phyloP scores from a whole-genome alignment of 2,888 invertebrate genomes.

The Mesorhabditis spiculigera region DNA sequence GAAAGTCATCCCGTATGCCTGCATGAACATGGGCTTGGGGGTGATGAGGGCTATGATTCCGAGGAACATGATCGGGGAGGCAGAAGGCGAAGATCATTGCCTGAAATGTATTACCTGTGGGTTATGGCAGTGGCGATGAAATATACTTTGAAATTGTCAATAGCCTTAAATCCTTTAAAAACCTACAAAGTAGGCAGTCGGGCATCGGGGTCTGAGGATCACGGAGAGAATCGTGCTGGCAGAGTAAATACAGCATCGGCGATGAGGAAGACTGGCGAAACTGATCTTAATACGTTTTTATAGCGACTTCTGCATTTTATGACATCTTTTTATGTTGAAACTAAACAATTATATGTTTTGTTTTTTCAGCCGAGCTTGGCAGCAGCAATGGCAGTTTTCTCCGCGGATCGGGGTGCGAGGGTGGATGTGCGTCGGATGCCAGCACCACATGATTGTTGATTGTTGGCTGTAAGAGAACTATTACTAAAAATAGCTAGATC shows the following conservation, averaged over 20 bases:
- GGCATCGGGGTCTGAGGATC: background rate
- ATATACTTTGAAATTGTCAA: background rate
- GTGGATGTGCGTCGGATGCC: slow-evolving; percentile 5
- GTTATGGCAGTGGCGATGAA: background rate
- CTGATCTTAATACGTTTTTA: background rate
- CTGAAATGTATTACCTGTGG: background rate
- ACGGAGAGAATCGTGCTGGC: background rate
- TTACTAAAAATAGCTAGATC: background rate
- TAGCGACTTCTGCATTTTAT: background rate
- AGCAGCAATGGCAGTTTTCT: background rate
- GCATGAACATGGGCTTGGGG: background rate
- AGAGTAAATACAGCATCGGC: background rate
- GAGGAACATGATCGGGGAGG: slow-evolving; percentile 23
- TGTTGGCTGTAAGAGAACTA: background rate
- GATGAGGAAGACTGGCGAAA: slow-evolving; percentile 1
- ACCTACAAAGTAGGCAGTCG: background rate
- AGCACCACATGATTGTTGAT: background rate
- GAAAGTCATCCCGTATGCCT: background rate
- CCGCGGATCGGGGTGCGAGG: background rate
- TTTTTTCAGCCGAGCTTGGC: background rate
- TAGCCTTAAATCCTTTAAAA: background rate
- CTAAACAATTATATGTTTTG: background rate
- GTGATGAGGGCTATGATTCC: slow-evolving; percentile 10
- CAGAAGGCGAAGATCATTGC: background rate
- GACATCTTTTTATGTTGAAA: background rate